These are phyloP conservation scores for Desmodus rotundus DNA, from an alignment of 2,113 vertebrate species.

Conservation along the genomic window DNA sequence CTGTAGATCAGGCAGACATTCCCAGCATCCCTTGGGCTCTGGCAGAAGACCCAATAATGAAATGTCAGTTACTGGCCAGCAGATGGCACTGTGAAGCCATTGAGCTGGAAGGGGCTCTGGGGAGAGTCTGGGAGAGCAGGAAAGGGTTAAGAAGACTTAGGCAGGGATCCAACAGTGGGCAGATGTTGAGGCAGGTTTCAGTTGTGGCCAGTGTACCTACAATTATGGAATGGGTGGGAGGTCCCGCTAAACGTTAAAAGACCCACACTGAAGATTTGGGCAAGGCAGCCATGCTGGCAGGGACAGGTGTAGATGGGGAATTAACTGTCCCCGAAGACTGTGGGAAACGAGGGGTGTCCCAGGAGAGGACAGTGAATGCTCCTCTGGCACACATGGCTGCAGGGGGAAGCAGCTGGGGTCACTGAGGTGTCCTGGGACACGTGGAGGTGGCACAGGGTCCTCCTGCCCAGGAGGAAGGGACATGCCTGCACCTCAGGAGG, in stretches of 20 bases:
- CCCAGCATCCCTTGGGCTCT: no score
- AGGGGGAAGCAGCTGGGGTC: background rate
- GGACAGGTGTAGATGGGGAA: background rate
- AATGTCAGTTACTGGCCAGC: background rate
- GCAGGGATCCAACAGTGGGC: background rate
- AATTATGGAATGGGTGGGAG: background rate
- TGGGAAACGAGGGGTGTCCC: background rate
- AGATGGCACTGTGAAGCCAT: constrained; percentile 28
- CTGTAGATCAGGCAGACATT: background rate
- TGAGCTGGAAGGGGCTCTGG: background rate
- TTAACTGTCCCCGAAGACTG: background rate
- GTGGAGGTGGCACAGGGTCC: background rate
- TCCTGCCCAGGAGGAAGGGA: background rate
- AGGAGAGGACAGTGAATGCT: no score
- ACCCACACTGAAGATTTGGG: no score
- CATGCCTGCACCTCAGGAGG: background rate
- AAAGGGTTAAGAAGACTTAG: constrained; percentile 18
- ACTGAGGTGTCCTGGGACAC: background rate
- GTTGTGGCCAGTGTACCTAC: background rate
- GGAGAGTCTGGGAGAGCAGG: background rate
- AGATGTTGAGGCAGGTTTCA: background rate
- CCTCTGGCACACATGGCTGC: background rate
- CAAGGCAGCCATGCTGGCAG: background rate
- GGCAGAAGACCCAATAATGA: background rate
- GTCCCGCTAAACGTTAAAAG: background rate